Conservation (phyloP, 2,113 vertebrate genomes). For the Arvicanthis niloticus region DNA sequence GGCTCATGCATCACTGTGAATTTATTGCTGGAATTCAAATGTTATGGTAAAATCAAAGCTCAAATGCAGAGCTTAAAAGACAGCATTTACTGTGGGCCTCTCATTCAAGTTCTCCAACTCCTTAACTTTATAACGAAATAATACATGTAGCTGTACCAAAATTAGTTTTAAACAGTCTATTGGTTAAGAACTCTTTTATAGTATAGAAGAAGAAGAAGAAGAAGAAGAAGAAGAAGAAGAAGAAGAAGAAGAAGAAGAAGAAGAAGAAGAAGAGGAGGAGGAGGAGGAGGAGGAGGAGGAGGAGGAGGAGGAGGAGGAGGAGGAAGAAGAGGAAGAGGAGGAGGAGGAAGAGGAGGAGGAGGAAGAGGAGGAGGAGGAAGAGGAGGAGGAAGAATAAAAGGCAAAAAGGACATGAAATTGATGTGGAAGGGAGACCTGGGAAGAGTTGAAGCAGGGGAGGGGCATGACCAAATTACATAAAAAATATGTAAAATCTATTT, state of each 20-base stretch:
- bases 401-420: not conserved
- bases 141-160: not conserved
- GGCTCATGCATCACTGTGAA: not conserved
- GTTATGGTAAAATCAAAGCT: slow-evolving; percentile 5
- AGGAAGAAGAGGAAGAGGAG: too few relatives aligned
- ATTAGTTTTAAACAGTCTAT: slow-evolving; percentile 37
- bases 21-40: slow-evolving; percentile 32
- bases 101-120: slow-evolving; percentile 26
- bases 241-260: too few relatives aligned
- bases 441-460: not conserved
- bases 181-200: slow-evolving; percentile 19
- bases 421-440: not conserved
- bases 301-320: too few relatives aligned
- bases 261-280: too few relatives aligned
- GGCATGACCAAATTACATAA: not conserved
- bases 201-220: too few relatives aligned
- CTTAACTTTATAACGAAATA: slow-evolving; percentile 29
- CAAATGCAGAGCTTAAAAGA: not conserved
- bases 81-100: not conserved
- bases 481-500: not conserved
- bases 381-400: too few relatives aligned
- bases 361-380: too few relatives aligned
- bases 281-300: too few relatives aligned
- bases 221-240: too few relatives aligned
- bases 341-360: too few relatives aligned